Evolutionary conservation across 2,888 invertebrate species (phyloP).

Genomic region (Cheilosia pagana): DNA sequence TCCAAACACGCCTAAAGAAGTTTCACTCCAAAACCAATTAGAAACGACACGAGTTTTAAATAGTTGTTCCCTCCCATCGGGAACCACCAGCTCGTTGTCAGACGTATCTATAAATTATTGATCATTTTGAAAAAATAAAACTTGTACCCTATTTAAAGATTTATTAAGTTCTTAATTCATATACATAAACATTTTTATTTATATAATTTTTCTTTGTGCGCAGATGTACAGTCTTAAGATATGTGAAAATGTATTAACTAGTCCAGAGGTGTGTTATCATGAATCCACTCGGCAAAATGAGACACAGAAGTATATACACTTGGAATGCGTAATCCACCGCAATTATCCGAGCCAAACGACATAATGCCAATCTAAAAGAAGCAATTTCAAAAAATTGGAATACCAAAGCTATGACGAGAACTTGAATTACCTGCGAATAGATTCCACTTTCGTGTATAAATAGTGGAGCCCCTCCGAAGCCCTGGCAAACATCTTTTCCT

Average conservation of each 20-base stretch:
- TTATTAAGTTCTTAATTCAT: conserved; percentile 6
- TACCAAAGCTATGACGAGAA: too few relatives aligned
- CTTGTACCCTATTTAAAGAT: background rate
- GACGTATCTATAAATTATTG: background rate
- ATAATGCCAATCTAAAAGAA: conserved; percentile 89
- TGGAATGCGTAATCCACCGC: conserved; percentile 89
- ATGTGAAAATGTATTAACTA: background rate
- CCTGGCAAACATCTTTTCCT: conserved; percentile 90
- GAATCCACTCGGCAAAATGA: conserved; percentile 90
- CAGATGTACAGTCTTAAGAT: conserved; percentile 36
- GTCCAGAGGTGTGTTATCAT: conserved; percentile 87
- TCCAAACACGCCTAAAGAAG: too few relatives aligned
- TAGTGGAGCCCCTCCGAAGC: conserved; percentile 91
- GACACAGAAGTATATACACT: conserved; percentile 91
- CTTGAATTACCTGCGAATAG: conserved; percentile 86
- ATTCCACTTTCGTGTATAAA: conserved; percentile 86
- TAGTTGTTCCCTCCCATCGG: too few relatives aligned
- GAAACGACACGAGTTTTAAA: too few relatives aligned
- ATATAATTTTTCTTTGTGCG: background rate
- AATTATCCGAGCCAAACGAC: conserved; percentile 91
- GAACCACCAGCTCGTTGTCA: too few relatives aligned
- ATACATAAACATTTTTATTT: conserved; percentile 3
- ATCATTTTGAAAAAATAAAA: background rate
- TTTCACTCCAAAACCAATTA: too few relatives aligned
- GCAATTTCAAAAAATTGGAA: background rate